Evolutionary conservation across 37 sponge, comb jelly and placozoan species (phyloP), one percentile per base, ranked within the genome.

Genomic region (Aplysina aerophoba): DNA sequence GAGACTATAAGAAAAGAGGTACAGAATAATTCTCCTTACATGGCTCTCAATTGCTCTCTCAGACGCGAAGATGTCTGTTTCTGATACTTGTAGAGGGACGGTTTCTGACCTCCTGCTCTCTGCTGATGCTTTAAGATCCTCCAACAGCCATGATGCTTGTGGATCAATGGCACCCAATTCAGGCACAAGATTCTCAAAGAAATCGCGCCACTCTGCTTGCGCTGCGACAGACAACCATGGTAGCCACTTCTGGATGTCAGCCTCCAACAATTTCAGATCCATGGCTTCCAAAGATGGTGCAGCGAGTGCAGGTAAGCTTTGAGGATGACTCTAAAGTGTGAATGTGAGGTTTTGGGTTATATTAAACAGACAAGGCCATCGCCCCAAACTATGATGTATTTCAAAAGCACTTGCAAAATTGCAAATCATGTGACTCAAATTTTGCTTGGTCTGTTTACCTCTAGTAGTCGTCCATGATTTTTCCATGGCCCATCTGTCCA

Each of bases 181-280:
- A 44, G n/a, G 44, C 25, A 75, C 53, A 8, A 41, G 44, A 50
- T 75, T 75, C 41, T 39, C 50, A 22, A 75, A 75, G 15, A 75
- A 40, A 75, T 75, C 74, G 16, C 24, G 78, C 78, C 78, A 75
- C 53, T 75, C 78, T 25, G 78, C 78, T 15, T 73, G 78, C 11
- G 54, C 78, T 41, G 78, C 25, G n/a, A 41, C 22, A 25, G 78
- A 75, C 21, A 75, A 4, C 78, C 78, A 75, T 25, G 44, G 53
- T 14, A 41, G 25, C 78, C 78, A 75, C 78, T 75, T 75, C 53
- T 75, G 16, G n/a, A 75, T 75, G 78, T 75, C 78, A 24, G 20
- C 0, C 12, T 31, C 25, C 16, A 75, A 44, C 25, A 41, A 20
- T 3, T 17, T 17, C 8, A 75, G 14, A 44, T 75, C 53, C 53